Conservation (phyloP, 2,888 invertebrate genomes). For the Melanophora roralis region DNA sequence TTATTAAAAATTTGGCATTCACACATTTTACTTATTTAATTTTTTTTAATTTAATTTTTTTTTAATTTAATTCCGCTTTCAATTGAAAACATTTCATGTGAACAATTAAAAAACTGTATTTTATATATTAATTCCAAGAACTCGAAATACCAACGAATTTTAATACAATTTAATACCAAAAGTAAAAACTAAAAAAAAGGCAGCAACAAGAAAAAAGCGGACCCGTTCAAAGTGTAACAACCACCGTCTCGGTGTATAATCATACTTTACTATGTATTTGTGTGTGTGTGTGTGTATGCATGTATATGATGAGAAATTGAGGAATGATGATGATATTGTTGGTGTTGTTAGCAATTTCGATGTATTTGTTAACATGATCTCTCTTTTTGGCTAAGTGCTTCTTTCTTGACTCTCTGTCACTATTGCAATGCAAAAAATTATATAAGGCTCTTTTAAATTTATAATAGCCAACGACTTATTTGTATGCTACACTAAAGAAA, state of each 20-base stretch:
- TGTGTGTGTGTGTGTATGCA: too few relatives aligned
- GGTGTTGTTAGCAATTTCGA: not conserved
- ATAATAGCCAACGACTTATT: not conserved
- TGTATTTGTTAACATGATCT: conserved; percentile 16
- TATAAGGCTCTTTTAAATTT: not conserved
- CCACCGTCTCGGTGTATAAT: conserved; percentile 4
- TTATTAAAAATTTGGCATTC: conserved; percentile 61
- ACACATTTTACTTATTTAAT: conserved; percentile 70
- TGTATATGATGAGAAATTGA: conserved; percentile 31
- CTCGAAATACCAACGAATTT: conserved; percentile 55
- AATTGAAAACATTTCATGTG: conserved; percentile 73
- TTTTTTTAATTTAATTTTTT: conserved; percentile 13
- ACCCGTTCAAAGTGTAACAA: conserved; percentile 27
- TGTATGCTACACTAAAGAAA: conserved; percentile 16
- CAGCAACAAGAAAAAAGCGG: conserved; percentile 28
- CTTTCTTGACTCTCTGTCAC: not conserved
- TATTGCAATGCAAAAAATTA: not conserved
- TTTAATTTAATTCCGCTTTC: conserved; percentile 61
- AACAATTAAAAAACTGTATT: conserved; percentile 71
- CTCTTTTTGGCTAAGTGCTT: not conserved
- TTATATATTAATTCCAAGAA: conserved; percentile 54
- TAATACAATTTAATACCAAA: conserved; percentile 54
- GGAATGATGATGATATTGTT: conserved; percentile 19
- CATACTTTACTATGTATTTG: conserved; percentile 15
- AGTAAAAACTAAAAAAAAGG: conserved; percentile 4